phyloP scores from a whole-genome alignment of 2,113 vertebrate species.

The Anser brachyrhynchus region DNA sequence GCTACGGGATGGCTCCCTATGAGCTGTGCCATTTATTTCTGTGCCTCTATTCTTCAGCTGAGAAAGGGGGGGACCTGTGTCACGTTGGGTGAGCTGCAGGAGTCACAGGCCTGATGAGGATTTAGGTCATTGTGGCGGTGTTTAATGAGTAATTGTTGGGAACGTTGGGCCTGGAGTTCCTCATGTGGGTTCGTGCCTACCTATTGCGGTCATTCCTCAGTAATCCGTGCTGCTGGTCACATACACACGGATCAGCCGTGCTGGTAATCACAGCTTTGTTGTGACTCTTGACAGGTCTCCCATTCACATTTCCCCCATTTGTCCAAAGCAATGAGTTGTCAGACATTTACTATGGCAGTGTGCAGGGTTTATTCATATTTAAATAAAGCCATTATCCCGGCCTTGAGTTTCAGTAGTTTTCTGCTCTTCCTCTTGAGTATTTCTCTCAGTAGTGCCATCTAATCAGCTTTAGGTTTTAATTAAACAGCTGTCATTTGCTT shows the following conservation, averaged over 20 bases:
- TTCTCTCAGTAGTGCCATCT: constrained; percentile 69
- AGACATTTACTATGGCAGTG: constrained; percentile 38
- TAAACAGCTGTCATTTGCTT: constrained; percentile 77
- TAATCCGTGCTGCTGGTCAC: background rate
- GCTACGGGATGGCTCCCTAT: background rate
- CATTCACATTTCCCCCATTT: background rate
- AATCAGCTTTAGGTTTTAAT: constrained; percentile 77
- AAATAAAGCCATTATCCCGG: constrained; percentile 67
- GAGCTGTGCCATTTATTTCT: accelerated
- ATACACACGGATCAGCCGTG: accelerated
- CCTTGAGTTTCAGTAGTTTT: constrained; percentile 66
- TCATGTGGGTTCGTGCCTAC: background rate
- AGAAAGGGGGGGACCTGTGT: accelerated
- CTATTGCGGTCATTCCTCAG: background rate
- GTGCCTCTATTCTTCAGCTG: background rate
- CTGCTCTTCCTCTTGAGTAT: constrained; percentile 65
- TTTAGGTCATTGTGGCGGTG: accelerated
- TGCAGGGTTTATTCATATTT: constrained; percentile 55
- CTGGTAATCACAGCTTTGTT: background rate
- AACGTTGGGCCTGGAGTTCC: background rate
- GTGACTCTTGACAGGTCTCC: background rate
- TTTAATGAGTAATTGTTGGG: background rate
- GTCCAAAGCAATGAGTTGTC: constrained; percentile 53
- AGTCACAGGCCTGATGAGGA: background rate
- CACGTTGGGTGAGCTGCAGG: accelerated